Base-by-base conservation (phyloP, 2,888 invertebrate species). In the Himalopsyche japonica region DNA sequence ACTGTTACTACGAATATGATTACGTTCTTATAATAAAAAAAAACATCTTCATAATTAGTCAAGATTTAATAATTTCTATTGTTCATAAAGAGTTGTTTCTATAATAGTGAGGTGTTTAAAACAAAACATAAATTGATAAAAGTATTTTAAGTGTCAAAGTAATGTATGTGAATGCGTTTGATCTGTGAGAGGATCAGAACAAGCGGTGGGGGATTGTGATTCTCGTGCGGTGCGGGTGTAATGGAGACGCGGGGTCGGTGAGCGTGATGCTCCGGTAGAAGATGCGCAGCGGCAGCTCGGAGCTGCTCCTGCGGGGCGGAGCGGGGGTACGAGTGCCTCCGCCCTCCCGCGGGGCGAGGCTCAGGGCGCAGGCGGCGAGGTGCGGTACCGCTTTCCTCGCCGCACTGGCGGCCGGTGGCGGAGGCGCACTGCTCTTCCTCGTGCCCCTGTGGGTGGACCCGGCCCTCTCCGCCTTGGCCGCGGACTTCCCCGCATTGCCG, bases 401-500 rank as follows among this genome's bases (percentile, higher is more conserved):
- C n/a, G 90, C 91, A 24, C 87, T 92, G 27, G 89, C 92, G 27
- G 90, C 92, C 3, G 92, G 92, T 8, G 92, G 92, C 10, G 90
- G 91, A 0, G 92, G 92, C 20, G 92, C 92, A 0, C 89, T 92
- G 1, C 90, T 92, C 0, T 92, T 92, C 88, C 90, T 92, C 27
- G 92, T 92, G 34, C 92, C 92, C 15, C 88, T 92, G 15, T 92
- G 92, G 88, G 92, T 92, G 57, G 92, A 92, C 87, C 92, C 92
- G 85, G 92, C 92, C 49, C 88, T 92, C 84, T 94, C 93, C 88
- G 94, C 95, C 24, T 89, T 95, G 86, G 94, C 94, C 30, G 95
- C 96, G 82, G 95, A 96, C 90, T 96, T 96, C 90, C 94, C 95
- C 86, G 94, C 95, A 15, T 92, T 94, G 87, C 95, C 96, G 49